A percentile compares a stretch with the other conserved stretches of the same genome.
Evolutionary conservation across 1,140 invertebrate genomes (phyloP).

Genomic region (Sitophilus oryzae): DNA sequence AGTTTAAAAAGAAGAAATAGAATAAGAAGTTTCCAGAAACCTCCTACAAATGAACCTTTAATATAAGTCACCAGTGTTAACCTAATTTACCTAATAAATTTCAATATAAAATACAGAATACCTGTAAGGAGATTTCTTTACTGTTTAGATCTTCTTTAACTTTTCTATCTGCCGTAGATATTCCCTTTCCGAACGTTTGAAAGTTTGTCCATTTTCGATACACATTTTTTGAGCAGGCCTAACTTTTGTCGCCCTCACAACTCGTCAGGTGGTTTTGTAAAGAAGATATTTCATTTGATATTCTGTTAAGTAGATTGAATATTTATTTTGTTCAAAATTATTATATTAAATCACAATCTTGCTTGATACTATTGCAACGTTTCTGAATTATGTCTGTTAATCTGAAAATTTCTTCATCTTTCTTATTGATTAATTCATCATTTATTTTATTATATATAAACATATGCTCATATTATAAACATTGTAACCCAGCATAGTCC

Average conservation of each 20-base stretch:
- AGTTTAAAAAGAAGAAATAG: conserved; percentile 39
- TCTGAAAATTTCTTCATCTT: too few species aligned
- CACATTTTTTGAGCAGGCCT: conserved; percentile 24
- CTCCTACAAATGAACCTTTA: conserved; percentile 16
- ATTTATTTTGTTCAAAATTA: too few species aligned
- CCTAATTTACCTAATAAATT: neutral
- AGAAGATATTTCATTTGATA: conserved; percentile 25
- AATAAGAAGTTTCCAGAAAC: conserved; percentile 36
- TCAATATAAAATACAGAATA: too few species aligned
- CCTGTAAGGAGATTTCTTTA: conserved; percentile 25
- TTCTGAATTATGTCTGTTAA: too few species aligned
- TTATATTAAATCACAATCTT: too few species aligned
- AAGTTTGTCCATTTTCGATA: conserved; percentile 32
- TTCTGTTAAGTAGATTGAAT: conserved; percentile 19
- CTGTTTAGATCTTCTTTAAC: conserved; percentile 23
- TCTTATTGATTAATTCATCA: too few species aligned
- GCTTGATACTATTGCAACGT: too few species aligned
- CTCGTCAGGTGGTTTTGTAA: conserved; percentile 19
- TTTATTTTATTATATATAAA: too few species aligned
- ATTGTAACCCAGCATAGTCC: too few species aligned
- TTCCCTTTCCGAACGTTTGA: conserved; percentile 27
- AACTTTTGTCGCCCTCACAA: conserved; percentile 21
- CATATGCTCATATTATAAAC: too few species aligned
- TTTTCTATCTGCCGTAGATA: conserved; percentile 29
- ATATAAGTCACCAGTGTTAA: neutral